These are phyloP conservation scores for Cyprinodon brontotheroides DNA, from an alignment of 2,113 vertebrate species.

Conservation along the genomic window DNA sequence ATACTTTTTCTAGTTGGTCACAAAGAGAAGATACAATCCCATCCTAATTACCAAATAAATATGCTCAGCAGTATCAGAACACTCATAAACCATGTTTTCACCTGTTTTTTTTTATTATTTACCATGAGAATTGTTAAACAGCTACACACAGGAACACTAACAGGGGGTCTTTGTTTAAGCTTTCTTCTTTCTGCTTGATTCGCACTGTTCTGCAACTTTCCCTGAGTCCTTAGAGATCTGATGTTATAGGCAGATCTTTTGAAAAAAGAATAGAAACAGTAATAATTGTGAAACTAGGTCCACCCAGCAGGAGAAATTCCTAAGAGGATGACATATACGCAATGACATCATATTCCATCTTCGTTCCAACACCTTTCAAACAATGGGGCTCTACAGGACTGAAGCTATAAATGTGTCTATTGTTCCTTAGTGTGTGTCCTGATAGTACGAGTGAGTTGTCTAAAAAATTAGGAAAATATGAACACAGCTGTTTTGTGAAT, in stretches of 20 bases:
- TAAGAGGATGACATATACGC: conserved; percentile 51
- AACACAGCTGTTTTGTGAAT: background rate
- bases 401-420: conserved; percentile 7
- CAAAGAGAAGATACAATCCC: background rate
- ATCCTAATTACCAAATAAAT: conserved; percentile 9
- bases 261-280: conserved; percentile 41
- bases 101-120: background rate
- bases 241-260: conserved; percentile 45
- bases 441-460: background rate
- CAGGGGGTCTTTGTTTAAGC: conserved; percentile 42
- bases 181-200: conserved; percentile 47
- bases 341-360: conserved; percentile 53
- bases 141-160: conserved; percentile 17
- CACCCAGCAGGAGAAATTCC: conserved; percentile 48
- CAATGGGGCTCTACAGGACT: conserved; percentile 13
- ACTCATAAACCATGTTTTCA: conserved; percentile 37
- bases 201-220: conserved; percentile 59
- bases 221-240: conserved; percentile 52
- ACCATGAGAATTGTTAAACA: conserved; percentile 46
- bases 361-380: conserved; percentile 29
- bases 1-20: background rate
- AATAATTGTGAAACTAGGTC: conserved; percentile 50
- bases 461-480: background rate
- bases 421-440: background rate
- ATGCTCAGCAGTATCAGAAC: conserved; percentile 19